A percentile compares a stretch with the other conserved stretches of the same genome.
These are phyloP conservation scores for Melierax canorus DNA, from an alignment of 2,113 vertebrate species.

Conservation along the genomic window DNA sequence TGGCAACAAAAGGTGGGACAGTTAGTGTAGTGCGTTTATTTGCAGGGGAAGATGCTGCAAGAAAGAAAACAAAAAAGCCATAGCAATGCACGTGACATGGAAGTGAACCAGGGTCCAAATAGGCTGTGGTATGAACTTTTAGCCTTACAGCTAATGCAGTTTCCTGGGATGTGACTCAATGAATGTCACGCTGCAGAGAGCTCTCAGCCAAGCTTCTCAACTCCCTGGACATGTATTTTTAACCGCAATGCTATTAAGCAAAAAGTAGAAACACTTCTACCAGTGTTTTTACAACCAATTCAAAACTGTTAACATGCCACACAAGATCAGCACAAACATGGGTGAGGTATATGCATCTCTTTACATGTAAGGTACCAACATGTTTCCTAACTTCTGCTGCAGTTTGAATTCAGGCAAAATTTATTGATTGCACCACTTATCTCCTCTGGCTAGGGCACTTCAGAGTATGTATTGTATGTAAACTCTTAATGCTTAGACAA, in stretches of 20 bases:
- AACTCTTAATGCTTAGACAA: background rate
- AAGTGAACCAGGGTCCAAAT: background rate
- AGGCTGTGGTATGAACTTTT: background rate
- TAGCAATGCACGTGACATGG: background rate
- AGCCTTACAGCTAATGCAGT: background rate
- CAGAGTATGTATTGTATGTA: background rate
- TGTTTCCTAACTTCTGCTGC: background rate
- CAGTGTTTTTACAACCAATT: background rate
- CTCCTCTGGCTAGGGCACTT: background rate
- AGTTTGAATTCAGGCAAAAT: background rate
- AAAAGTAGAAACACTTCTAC: background rate
- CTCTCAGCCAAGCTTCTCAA: background rate
- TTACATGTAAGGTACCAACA: background rate
- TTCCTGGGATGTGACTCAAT: background rate
- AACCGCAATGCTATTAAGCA: background rate
- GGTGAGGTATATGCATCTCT: background rate
- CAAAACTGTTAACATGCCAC: rapidly evolving
- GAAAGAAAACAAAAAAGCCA: background rate
- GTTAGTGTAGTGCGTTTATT: background rate
- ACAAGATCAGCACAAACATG: background rate
- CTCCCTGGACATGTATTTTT: background rate
- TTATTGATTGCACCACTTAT: background rate
- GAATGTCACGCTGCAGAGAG: background rate
- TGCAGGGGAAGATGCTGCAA: background rate
- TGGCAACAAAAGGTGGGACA: background rate